Percentiles rank a stretch among this genome's conserved stretches.
phyloP scores from a whole-genome alignment of 2,797 vertebrate species.

The Sebastes steindachneri region DNA sequence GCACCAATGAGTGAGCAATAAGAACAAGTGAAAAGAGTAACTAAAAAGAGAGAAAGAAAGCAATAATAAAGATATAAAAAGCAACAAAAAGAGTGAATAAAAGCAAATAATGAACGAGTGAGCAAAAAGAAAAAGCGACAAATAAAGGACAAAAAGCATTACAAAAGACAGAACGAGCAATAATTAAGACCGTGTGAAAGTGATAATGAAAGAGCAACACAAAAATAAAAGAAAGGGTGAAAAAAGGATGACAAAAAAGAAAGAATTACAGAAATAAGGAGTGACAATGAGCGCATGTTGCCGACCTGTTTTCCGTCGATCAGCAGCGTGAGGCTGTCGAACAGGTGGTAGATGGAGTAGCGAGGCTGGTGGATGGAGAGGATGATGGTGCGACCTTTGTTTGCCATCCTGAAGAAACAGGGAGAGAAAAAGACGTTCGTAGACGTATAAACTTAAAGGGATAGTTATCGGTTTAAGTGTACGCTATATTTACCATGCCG shows the following conservation, averaged over 20 bases:
- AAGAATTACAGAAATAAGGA: background rate
- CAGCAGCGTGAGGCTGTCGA: conserved; percentile 84
- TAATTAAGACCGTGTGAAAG: no score
- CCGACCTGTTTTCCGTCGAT: conserved; percentile 77
- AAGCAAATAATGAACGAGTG: background rate
- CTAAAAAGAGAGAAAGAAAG: background rate
- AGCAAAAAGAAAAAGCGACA: background rate
- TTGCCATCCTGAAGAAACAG: conserved; percentile 69
- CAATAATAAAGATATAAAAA: no score
- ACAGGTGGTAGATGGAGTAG: conserved; percentile 84
- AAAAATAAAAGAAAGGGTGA: background rate
- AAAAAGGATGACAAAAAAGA: background rate
- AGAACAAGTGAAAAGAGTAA: background rate
- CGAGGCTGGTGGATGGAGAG: conserved; percentile 87
- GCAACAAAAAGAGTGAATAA: no score
- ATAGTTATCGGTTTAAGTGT: background rate
- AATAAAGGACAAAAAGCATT: background rate
- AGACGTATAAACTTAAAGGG: background rate
- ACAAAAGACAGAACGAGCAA: no score
- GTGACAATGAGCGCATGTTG: background rate
- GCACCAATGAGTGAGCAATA: background rate
- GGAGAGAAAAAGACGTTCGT: background rate
- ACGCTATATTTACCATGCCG: fast-evolving
- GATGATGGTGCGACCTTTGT: conserved; percentile 81
- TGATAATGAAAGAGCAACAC: no score